These are phyloP conservation scores for Bambusicola thoracicus DNA, from an alignment of 2,113 vertebrate species.

Conservation along the genomic window DNA sequence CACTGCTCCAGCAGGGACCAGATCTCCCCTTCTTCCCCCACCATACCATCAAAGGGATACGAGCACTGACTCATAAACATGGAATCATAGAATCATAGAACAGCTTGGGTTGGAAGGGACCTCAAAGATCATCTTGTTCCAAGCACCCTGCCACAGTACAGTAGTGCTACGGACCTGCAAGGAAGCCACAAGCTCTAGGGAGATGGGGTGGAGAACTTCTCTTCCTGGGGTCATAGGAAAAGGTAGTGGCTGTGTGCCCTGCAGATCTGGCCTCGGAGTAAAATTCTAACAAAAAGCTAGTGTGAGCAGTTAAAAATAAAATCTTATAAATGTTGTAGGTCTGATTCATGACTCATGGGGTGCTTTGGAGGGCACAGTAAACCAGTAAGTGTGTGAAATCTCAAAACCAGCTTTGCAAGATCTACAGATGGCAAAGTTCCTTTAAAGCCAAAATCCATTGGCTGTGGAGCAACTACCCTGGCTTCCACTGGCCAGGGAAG, in stretches of 20 bases:
- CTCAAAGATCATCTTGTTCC: too few relatives aligned
- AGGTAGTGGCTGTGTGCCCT: accelerated
- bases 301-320: background rate
- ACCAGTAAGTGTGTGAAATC: background rate
- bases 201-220: background rate
- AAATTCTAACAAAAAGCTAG: background rate
- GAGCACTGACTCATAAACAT: background rate
- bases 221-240: background rate
- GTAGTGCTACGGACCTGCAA: background rate
- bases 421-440: background rate
- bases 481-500: background rate
- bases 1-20: background rate
- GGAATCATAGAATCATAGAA: too few relatives aligned
- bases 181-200: background rate
- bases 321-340: background rate
- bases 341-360: background rate
- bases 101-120: too few relatives aligned
- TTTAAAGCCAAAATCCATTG: background rate
- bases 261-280: background rate
- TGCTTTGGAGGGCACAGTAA: background rate
- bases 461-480: background rate
- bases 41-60: background rate
- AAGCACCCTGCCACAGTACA: background rate
- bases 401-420: background rate
- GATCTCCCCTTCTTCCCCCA: background rate